phyloP scores from a whole-genome alignment of 2,113 vertebrate species.

The Burhinus oedicnemus region DNA sequence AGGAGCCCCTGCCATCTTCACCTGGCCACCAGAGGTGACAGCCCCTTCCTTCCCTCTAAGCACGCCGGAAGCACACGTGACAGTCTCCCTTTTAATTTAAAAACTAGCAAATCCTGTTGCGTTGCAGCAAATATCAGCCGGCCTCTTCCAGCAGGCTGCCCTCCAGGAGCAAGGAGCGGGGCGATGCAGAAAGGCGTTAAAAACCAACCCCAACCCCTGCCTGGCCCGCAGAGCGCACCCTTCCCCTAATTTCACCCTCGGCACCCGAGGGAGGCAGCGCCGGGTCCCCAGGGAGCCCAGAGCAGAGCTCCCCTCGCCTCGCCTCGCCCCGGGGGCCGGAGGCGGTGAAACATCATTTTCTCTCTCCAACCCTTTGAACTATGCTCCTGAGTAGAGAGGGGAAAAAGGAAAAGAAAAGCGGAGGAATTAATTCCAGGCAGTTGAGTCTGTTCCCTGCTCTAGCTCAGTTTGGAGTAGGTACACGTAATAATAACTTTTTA shows the following conservation, averaged over 20 bases:
- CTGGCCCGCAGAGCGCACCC: background rate
- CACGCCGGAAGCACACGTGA: rapidly evolving
- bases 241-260: background rate
- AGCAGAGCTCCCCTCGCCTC: background rate
- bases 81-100: background rate
- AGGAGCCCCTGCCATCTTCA: background rate
- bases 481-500: conserved; percentile 63
- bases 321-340: background rate
- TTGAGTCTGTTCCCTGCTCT: conserved; percentile 3
- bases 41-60: background rate
- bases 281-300: background rate
- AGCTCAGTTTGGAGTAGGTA: conserved; percentile 47
- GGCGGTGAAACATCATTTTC: background rate
- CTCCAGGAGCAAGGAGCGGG: background rate
- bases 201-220: background rate
- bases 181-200: background rate
- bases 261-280: background rate
- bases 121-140: background rate
- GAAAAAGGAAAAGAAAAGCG: background rate
- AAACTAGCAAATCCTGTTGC: background rate
- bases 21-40: background rate
- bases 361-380: background rate
- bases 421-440: conserved; percentile 31
- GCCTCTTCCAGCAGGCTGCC: background rate
- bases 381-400: background rate